These are phyloP conservation scores for Muschampia staudingeri DNA, from an alignment of 2,888 invertebrate species.

Conservation along the genomic window DNA sequence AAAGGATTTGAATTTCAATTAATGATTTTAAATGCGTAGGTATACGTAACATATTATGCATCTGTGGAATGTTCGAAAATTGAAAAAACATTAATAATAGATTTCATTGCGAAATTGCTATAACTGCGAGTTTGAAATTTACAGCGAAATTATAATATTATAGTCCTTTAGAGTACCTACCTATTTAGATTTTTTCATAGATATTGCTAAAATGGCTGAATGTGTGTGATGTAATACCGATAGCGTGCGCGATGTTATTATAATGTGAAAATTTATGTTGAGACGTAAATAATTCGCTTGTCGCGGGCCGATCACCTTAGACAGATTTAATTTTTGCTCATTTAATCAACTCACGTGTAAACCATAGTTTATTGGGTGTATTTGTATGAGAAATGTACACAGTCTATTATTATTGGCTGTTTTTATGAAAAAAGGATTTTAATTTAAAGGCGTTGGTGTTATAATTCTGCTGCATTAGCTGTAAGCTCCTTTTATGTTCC, in stretches of 20 bases:
- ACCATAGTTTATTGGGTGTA: too few relatives aligned
- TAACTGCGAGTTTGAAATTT: not conserved
- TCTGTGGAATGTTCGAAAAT: not conserved
- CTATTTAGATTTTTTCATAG: constrained; percentile 21
- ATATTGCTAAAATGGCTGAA: not conserved
- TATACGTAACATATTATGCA: too few relatives aligned
- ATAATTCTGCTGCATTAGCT: too few relatives aligned
- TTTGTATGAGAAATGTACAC: too few relatives aligned
- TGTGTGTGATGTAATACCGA: constrained; percentile 3
- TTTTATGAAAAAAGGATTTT: too few relatives aligned
- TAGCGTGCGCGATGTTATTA: constrained; percentile 12
- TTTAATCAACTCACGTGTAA: not conserved
- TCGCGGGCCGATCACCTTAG: constrained; percentile 2
- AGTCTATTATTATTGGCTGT: too few relatives aligned
- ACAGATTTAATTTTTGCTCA: constrained; percentile 18
- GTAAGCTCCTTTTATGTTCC: too few relatives aligned
- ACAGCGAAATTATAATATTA: not conserved
- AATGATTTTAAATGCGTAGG: not conserved
- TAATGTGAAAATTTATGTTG: constrained; percentile 1
- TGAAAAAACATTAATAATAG: not conserved
- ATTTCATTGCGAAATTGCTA: not conserved
- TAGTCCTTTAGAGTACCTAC: not conserved
- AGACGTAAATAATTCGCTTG: constrained; percentile 22
- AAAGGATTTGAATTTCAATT: not conserved
- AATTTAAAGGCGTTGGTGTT: too few relatives aligned